Evolutionary conservation across 2,113 vertebrate genomes (phyloP), one percentile per base, ranked within the genome.

Genomic region (Myrmophylax atrothorax): DNA sequence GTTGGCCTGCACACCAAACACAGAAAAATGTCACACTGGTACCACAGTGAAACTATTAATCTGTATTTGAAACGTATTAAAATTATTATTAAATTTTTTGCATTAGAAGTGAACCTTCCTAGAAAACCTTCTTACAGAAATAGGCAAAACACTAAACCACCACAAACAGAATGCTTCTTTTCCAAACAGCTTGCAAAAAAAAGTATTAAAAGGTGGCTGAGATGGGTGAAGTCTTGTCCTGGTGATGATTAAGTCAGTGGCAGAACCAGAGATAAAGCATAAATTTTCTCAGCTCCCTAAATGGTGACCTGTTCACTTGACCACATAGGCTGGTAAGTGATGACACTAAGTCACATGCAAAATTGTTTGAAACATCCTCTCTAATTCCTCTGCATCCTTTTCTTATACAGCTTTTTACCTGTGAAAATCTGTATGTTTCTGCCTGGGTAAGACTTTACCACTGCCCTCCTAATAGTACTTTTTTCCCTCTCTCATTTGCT

Each of bases 1-100:
- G 91, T 78, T 92, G 91, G 94, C 94, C 96, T 96, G 89, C 96
- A 97, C 96, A 95, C 79, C 85, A 92, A 93, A 96, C 87, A 93
- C 62, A 93, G 90, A 93, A 96, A 94, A 90, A 91, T 66, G 87
- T 87, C 87, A 90, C 52, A 56, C 14, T 84, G 28, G 49, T 69
- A 56, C 84, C 68, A 82, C 26, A 78, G 37, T 84, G 40, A 46
- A 87, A 89, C 77, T 91, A 89, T 82, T 94, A 91, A 89, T 84
- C 78, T 60, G 11, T 84, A 23, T 75, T 91, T 87, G 55, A 91
- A 89, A 93, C 33, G 33, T 47, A 31, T 59, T 92, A 35, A 47
- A 92, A 84, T 91, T 84, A 84, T 91, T 84, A 75, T 62, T 78
- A 59, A 84, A 89, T 70, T 81, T 14, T 67, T 95, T 84, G 18